A percentile compares a stretch with the other conserved stretches of the same genome.
These are phyloP conservation scores for Ectemnius cavifrons DNA, from an alignment of 2,888 invertebrate genomes.

Conservation along the genomic window DNA sequence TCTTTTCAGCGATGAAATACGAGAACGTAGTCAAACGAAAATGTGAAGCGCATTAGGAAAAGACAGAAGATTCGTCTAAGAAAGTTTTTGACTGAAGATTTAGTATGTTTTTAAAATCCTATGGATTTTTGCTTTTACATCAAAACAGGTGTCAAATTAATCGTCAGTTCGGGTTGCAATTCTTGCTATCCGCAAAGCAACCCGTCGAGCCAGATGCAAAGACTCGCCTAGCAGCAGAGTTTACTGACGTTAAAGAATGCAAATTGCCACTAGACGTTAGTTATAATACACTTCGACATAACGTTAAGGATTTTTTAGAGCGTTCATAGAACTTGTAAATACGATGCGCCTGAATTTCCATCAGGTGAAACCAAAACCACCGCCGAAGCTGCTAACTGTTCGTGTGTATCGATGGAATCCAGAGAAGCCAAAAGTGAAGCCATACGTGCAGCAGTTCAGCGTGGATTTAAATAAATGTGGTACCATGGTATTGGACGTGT, in stretches of 20 bases:
- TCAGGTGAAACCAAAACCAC: neutral
- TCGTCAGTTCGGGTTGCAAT: constrained; percentile 15
- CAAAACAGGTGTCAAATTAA: constrained; percentile 19
- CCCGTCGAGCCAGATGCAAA: neutral
- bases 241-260: constrained; percentile 28
- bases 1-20: constrained; percentile 14
- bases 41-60: constrained; percentile 38
- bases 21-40: constrained; percentile 22
- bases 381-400: constrained; percentile 58
- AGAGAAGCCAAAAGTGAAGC: constrained; percentile 90
- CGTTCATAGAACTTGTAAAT: neutral
- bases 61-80: constrained; percentile 27
- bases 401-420: constrained; percentile 83
- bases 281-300: neutral
- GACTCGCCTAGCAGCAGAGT: constrained; percentile 14
- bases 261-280: constrained; percentile 48
- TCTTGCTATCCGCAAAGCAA: constrained; percentile 23
- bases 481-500: constrained; percentile 82
- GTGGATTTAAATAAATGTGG: constrained; percentile 82
- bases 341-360: no score
- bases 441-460: constrained; percentile 85
- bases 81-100: constrained; percentile 9
- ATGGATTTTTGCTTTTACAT: constrained; percentile 19
- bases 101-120: constrained; percentile 40
- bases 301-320: neutral